Evolutionary conservation across 2,888 invertebrate species (phyloP), one percentile per base, ranked within the genome.

Genomic region (Thecocarcelia acutangulata): DNA sequence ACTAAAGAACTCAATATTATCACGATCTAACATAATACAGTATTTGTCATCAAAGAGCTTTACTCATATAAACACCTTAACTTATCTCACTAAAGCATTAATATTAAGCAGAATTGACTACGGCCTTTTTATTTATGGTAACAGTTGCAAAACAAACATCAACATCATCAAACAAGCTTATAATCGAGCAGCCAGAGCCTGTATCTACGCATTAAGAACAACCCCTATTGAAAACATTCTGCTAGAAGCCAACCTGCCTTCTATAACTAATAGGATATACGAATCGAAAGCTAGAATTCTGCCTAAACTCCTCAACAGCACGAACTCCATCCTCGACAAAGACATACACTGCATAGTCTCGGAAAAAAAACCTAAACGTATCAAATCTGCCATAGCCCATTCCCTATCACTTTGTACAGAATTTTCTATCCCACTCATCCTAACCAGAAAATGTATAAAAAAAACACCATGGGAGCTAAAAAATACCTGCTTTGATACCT

Each of bases 341-440:
- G 42, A 42, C 42, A 3, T 42, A 4, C 17, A 13, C 2, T n/a
- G n/a, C n/a, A n/a, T n/a, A n/a, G n/a, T n/a, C n/a, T n/a, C n/a
- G n/a, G 21, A 6, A 19, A 50, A 9, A 50, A 50, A 11, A 17
- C 19, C 19, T 9, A 48, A 19, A 50, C 50, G 24, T 3, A 50
- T 54, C n/a, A 70, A 58, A 48, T 58, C 46, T 9, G n/a, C n/a
- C n/a, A n/a, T n/a, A n/a, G n/a, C n/a, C n/a, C n/a, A n/a, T n/a
- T 33, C 69, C 44, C 56, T 56, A 13, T 66, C n/a, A 5, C 19
- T 69, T n/a, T n/a, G n/a, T n/a, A n/a, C n/a, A 44, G n/a, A 69
- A 19, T 13, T 66, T 13, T 21, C 28, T 15, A 56, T 28, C 2
- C 56, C 42, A 12, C 19, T 56, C 6, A 19, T 13, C 1, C n/a